Evolutionary conservation across 2,113 vertebrate genomes (phyloP).

Genomic region (Carlito syrichta): DNA sequence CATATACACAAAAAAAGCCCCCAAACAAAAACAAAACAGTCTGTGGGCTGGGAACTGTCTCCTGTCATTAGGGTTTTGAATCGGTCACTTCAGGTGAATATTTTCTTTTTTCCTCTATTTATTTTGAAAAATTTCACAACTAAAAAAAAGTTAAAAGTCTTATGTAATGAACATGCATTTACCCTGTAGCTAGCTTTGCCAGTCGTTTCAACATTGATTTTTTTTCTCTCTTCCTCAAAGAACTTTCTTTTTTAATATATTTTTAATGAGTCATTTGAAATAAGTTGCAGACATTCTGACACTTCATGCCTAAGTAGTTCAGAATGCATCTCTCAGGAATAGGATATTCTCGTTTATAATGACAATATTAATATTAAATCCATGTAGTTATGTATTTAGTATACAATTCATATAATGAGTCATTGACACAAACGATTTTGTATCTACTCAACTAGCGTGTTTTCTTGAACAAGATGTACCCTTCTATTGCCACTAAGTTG

Average conservation of each 20-base stretch:
- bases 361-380: not conserved
- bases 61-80: not conserved
- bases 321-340: not conserved
- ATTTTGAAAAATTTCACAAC: not conserved
- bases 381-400: not conserved
- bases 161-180: not conserved
- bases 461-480: not conserved
- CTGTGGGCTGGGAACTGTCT: not conserved
- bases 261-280: slow-evolving; percentile 1
- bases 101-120: not conserved
- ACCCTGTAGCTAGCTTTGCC: not conserved
- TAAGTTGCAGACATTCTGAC: not conserved
- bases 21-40: not conserved
- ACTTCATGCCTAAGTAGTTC: not conserved
- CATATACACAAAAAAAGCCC: too few relatives aligned
- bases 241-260: not conserved
- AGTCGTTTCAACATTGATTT: not conserved
- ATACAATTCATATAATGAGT: not conserved
- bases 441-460: not conserved
- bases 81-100: not conserved
- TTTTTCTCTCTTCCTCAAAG: not conserved
- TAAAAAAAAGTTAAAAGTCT: not conserved
- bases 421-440: not conserved
- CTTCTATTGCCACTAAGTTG: not conserved
- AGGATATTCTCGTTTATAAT: not conserved